Evolutionary conservation across 2,797 vertebrate species (phyloP).

Genomic region (Etheostoma perlongum): DNA sequence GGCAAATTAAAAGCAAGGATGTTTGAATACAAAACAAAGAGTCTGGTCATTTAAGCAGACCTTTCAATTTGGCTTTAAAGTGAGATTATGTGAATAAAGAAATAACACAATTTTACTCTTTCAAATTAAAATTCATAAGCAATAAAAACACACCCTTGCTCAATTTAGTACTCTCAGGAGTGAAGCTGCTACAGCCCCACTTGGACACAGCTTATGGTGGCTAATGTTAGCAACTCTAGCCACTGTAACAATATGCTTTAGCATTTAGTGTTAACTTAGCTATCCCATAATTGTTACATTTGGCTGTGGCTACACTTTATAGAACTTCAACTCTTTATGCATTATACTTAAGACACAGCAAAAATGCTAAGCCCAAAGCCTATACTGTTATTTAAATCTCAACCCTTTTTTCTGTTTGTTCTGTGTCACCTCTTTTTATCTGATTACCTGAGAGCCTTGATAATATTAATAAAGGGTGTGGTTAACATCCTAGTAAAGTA

Average conservation of each 20-base stretch:
- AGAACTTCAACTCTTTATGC: not conserved
- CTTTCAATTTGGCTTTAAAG: not conserved
- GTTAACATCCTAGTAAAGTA: slow-evolving; percentile 56
- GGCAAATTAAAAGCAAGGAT: not conserved
- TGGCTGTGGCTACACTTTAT: not conserved
- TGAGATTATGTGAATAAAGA: not conserved
- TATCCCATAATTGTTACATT: not conserved
- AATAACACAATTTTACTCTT: not conserved
- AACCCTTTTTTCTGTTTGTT: slow-evolving; percentile 48
- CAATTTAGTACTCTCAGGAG: not conserved
- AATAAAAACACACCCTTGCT: not conserved
- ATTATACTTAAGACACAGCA: not conserved
- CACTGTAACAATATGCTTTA: not conserved
- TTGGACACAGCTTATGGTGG: no score
- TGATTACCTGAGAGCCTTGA: slow-evolving; percentile 31
- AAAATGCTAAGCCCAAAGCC: not conserved
- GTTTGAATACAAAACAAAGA: not conserved
- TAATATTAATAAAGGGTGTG: slow-evolving; percentile 59
- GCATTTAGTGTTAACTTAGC: not conserved
- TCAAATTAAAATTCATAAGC: not conserved
- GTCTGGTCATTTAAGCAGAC: not conserved
- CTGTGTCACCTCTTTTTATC: slow-evolving; percentile 63
- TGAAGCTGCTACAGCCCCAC: not conserved
- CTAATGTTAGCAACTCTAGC: not conserved
- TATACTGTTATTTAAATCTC: slow-evolving; percentile 7